Base-by-base conservation (phyloP, 2,113 vertebrate genomes). In the Paralichthys olivaceus region DNA sequence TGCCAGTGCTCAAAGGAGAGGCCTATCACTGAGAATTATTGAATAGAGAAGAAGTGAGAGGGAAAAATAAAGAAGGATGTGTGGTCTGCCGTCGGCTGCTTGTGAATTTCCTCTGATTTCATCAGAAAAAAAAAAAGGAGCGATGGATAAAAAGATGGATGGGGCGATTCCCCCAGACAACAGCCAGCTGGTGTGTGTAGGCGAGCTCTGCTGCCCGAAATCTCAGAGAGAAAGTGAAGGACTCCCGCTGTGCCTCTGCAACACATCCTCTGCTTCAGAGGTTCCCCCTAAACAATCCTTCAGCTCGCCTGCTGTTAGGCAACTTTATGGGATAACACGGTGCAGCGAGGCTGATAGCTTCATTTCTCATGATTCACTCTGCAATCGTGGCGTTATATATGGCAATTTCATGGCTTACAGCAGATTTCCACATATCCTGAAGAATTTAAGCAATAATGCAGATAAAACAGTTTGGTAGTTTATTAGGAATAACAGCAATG, bases 51-150 rank as follows among this genome's bases (percentile, higher is more conserved):
- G 64, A 49, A 59, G 40, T 63, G 17, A 45, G 54, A n/a, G 26
- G 9, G 11, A 28, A 14, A 34, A 62, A 65, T 72, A 34, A 32
- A 72, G 32, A 62, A 51, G 53, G 61, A 87, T 80, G 87, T 90
- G 80, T 85, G 84, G 85, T 89, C 85, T 34, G 83, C 90, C 86
- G 68, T 64, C 55, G 83, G 90, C 87, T 86, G 87, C 89, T 73
- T 45, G 85, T 80, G 88, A 83, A 90, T 92, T 93, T 92, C 91
- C 87, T 93, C 85, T 84, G 83, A 90, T 93, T 93, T 92, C 92
- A 91, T 93, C 92, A 93, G 87, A 87, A 87, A 49, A 17, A 47
- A 19, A 19, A 19, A 15, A 49, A 8, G 19, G 45, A 19, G 45
- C 45, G 53, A 55, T 23, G n/a, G 53, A 55, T 23, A 25, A 20